phyloP scores from a whole-genome alignment of 30 jellyfish, hydroid and myxozoan genomes.

The Turritopsis rubra region DNA sequence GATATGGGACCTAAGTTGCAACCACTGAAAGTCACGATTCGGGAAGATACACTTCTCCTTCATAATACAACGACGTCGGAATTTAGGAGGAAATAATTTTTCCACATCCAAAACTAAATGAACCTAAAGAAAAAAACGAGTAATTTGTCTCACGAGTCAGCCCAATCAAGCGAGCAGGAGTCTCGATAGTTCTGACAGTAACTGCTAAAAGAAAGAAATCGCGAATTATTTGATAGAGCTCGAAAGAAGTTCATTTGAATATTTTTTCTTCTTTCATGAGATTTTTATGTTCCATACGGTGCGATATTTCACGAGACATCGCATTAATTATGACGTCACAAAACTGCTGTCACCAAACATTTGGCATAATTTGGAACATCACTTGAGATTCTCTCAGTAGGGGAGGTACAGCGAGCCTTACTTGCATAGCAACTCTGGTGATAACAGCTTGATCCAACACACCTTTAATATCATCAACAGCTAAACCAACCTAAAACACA shows the following conservation, averaged over 20 bases:
- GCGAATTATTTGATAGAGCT: too few species aligned
- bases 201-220: too few species aligned
- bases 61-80: slow-evolving; percentile 26
- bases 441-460: slow-evolving; percentile 50
- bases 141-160: not conserved
- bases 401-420: too few species aligned
- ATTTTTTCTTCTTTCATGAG: too few species aligned
- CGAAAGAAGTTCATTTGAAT: too few species aligned
- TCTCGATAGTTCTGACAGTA: too few species aligned
- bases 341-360: too few species aligned
- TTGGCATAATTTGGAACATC: not conserved
- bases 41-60: slow-evolving; percentile 13
- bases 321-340: too few species aligned
- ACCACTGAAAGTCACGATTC: slow-evolving; percentile 23
- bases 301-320: too few species aligned
- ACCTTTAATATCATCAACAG: slow-evolving; percentile 71
- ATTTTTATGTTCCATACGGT: too few species aligned
- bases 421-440: slow-evolving; percentile 20
- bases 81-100: slow-evolving; percentile 32
- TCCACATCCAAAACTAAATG: slow-evolving; percentile 55
- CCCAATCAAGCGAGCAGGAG: not conserved
- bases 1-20: slow-evolving; percentile 12
- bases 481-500: slow-evolving; percentile 52
- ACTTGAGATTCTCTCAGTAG: too few species aligned
- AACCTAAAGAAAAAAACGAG: slow-evolving; percentile 21